These are phyloP conservation scores for Lagria hirta DNA, from an alignment of 2,888 invertebrate genomes.

Conservation along the genomic window DNA sequence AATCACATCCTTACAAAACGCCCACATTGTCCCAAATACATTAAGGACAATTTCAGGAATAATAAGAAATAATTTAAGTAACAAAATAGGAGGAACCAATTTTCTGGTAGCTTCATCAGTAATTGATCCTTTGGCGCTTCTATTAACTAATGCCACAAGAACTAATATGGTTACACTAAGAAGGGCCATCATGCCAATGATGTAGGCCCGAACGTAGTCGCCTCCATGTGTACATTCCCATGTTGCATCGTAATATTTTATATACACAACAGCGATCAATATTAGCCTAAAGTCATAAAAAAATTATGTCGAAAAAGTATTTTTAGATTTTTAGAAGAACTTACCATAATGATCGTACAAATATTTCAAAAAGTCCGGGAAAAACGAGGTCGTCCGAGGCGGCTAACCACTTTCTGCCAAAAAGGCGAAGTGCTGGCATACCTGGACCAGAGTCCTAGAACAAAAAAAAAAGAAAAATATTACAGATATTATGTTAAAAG, in stretches of 20 bases:
- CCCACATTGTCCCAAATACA: slow-evolving; percentile 80
- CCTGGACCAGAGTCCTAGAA: slow-evolving; percentile 31
- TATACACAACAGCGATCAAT: slow-evolving; percentile 44
- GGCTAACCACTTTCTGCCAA: slow-evolving; percentile 87
- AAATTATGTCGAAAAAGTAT: background rate
- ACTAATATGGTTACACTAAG: slow-evolving; percentile 66
- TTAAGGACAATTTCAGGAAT: slow-evolving; percentile 79
- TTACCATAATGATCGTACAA: slow-evolving; percentile 72
- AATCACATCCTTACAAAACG: slow-evolving; percentile 67
- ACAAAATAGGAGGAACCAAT: slow-evolving; percentile 70
- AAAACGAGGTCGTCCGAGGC: slow-evolving; percentile 92
- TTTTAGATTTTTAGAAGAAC: slow-evolving; percentile 30
- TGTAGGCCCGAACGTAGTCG: slow-evolving; percentile 69
- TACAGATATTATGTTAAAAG: too few relatives aligned
- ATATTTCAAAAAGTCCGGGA: slow-evolving; percentile 77
- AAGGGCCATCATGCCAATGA: slow-evolving; percentile 69
- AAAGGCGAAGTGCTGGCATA: slow-evolving; percentile 87
- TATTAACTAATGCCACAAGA: slow-evolving; percentile 66
- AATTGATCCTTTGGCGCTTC: slow-evolving; percentile 77
- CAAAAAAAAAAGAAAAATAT: too few relatives aligned
- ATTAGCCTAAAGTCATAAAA: slow-evolving; percentile 39
- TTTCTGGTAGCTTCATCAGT: slow-evolving; percentile 71
- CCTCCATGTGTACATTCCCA: slow-evolving; percentile 71
- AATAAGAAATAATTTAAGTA: slow-evolving; percentile 72
- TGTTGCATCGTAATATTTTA: slow-evolving; percentile 58